Conservation (phyloP, 2,888 invertebrate genomes). For the Tholera decimalis region DNA sequence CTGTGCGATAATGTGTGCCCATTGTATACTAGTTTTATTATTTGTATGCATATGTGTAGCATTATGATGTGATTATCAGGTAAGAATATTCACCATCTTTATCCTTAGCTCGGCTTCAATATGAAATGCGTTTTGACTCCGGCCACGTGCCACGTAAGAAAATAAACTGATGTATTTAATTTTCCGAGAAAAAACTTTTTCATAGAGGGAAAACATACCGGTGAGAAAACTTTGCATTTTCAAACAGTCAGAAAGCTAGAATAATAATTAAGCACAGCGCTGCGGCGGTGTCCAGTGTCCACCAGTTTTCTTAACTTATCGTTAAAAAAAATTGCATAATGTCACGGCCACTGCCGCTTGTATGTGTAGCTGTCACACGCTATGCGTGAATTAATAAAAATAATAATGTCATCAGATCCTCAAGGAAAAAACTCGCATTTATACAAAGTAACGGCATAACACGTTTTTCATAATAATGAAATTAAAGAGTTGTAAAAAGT, state of each 20-base stretch:
- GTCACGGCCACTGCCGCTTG: too few species aligned
- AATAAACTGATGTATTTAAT: background rate
- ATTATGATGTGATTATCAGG: background rate
- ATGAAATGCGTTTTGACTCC: background rate
- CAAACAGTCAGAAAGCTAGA: background rate
- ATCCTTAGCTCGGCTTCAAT: background rate
- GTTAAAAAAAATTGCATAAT: background rate
- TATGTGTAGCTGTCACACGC: too few species aligned
- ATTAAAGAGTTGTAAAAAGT: constrained; percentile 27
- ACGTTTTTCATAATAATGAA: constrained; percentile 39
- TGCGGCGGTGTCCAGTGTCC: background rate
- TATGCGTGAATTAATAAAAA: background rate
- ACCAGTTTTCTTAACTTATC: background rate
- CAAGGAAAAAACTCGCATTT: constrained; percentile 6
- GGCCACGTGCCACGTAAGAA: background rate
- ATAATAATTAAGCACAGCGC: too few species aligned
- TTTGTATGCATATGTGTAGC: too few species aligned
- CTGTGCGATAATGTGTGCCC: too few species aligned
- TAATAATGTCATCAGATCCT: constrained; percentile 1
- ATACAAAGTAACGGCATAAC: background rate
- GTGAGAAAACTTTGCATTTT: too few species aligned
- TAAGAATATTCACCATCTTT: background rate
- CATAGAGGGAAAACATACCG: too few species aligned
- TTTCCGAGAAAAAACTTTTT: background rate
- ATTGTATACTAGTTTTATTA: too few species aligned